These are phyloP conservation scores for Rugalucina vietnamica DNA, from an alignment of 2,888 invertebrate species.

Conservation along the genomic window DNA sequence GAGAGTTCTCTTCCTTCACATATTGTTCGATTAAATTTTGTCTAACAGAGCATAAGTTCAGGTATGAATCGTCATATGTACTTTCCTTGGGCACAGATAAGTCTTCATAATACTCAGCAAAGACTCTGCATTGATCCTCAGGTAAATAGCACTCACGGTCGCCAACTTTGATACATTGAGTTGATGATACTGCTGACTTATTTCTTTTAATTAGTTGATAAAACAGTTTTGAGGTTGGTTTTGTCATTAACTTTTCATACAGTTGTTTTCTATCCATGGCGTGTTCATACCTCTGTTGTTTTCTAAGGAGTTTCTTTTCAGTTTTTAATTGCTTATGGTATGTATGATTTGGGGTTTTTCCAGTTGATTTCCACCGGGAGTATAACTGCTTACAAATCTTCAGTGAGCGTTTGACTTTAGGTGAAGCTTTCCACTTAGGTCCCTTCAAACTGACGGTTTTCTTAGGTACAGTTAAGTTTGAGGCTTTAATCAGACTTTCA, in stretches of 20 bases:
- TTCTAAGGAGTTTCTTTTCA: not conserved
- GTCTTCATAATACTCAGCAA: not conserved
- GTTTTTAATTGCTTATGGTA: not conserved
- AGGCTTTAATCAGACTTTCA: not conserved
- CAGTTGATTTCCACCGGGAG: not conserved
- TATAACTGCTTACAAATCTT: not conserved
- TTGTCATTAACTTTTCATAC: slow-evolving; percentile 15
- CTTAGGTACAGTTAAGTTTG: not conserved
- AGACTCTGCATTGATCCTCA: not conserved
- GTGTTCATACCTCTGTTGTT: not conserved
- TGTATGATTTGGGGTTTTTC: not conserved
- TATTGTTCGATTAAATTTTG: not conserved
- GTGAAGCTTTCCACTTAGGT: not conserved
- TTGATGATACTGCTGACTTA: not conserved
- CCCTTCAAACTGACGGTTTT: not conserved
- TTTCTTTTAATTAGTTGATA: not conserved
- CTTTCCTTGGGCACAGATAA: slow-evolving; percentile 2
- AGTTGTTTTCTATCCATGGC: not conserved
- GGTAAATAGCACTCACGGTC: not conserved
- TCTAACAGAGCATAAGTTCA: slow-evolving; percentile 1
- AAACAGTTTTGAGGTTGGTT: not conserved
- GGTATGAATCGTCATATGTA: not conserved
- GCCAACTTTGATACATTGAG: not conserved
- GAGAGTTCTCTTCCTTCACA: not conserved
- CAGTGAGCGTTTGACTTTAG: not conserved